phyloP scores from a whole-genome alignment of 2,797 vertebrate species.

The Danio tinwini region DNA sequence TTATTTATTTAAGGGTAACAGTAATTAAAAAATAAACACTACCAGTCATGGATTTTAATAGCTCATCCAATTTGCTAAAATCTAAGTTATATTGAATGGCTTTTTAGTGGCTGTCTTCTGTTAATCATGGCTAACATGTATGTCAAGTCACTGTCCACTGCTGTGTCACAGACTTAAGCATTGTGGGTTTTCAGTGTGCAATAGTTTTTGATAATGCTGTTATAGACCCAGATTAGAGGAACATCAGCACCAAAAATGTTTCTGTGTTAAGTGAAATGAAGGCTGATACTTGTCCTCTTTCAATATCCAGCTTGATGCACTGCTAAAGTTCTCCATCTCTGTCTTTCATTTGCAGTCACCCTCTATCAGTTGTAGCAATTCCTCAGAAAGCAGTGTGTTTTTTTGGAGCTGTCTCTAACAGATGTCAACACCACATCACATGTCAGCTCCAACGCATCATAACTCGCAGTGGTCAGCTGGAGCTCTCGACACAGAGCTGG shows the following conservation, averaged over 20 bases:
- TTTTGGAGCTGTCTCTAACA: slow-evolving; percentile 41
- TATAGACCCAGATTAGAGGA: slow-evolving; percentile 8
- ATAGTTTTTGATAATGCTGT: slow-evolving; percentile 39
- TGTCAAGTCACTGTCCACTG: neutral
- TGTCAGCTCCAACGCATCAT: slow-evolving; percentile 47
- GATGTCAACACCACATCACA: slow-evolving; percentile 55
- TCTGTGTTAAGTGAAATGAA: slow-evolving; percentile 26
- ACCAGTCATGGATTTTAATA: neutral
- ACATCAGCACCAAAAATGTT: slow-evolving; percentile 28
- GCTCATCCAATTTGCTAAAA: no score
- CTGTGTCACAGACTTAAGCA: neutral
- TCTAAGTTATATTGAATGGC: no score
- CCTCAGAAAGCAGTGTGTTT: slow-evolving; percentile 19
- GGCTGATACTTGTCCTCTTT: slow-evolving; percentile 35
- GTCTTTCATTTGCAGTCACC: slow-evolving; percentile 37
- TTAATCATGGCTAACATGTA: no score
- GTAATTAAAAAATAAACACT: neutral
- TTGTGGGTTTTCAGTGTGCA: neutral
- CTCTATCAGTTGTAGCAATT: slow-evolving; percentile 21
- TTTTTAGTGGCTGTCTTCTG: no score
- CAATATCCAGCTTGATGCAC: slow-evolving; percentile 14
- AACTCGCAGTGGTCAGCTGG: slow-evolving; percentile 46
- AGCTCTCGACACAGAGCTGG: slow-evolving; percentile 24
- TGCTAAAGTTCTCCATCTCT: slow-evolving; percentile 19
- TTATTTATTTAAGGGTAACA: neutral